Conservation (phyloP, 2,113 vertebrate genomes). For the Acrocephalus kingi region DNA sequence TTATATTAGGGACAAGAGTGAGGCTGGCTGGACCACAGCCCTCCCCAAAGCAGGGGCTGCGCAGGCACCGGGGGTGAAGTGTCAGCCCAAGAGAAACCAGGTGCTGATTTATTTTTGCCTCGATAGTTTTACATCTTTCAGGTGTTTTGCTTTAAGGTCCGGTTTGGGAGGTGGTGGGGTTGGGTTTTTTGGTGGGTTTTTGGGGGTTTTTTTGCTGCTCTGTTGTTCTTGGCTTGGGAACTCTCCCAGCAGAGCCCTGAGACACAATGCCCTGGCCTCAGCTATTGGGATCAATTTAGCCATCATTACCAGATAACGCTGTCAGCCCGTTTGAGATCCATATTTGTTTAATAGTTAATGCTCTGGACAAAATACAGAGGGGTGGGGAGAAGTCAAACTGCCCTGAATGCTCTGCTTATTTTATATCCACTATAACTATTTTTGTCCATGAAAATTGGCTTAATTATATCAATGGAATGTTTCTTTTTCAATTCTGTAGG, state of each 20-base stretch:
- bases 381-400: constrained; percentile 63
- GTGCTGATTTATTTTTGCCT: not conserved
- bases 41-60: not conserved
- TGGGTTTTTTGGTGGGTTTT: not conserved
- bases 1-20: fast-evolving
- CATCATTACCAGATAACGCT: constrained; percentile 78
- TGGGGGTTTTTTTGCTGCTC: not conserved
- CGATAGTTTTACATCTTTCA: not conserved
- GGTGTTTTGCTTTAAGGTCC: constrained; percentile 37
- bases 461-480: constrained; percentile 91
- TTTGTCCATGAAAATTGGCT: constrained; percentile 92
- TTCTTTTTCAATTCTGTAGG: constrained; percentile 86
- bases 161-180: not conserved
- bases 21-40: not conserved
- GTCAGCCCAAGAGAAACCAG: not conserved
- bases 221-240: constrained; percentile 5
- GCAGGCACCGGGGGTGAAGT: fast-evolving
- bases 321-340: constrained; percentile 42
- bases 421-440: constrained; percentile 85
- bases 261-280: constrained; percentile 17
- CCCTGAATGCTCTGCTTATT: constrained; percentile 87
- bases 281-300: constrained; percentile 83
- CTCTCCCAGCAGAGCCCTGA: not conserved
- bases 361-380: constrained; percentile 69
- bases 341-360: constrained; percentile 89